These are phyloP conservation scores for Agriopis marginaria DNA, from an alignment of 2,888 invertebrate genomes.

Conservation along the genomic window DNA sequence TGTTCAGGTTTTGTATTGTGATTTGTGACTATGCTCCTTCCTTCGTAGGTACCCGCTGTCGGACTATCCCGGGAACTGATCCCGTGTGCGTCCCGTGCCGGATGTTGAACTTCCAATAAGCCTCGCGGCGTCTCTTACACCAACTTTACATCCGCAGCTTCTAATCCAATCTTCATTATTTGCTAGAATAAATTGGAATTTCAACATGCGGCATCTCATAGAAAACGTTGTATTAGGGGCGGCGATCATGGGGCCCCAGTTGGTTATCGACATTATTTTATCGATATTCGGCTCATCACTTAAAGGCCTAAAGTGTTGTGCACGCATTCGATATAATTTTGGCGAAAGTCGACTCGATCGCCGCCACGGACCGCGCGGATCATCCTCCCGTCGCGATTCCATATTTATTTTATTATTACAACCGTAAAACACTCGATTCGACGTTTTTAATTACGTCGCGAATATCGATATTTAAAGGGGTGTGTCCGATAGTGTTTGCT, in stretches of 20 bases:
- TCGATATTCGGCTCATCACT: conserved; percentile 75
- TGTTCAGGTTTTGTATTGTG: conserved; percentile 77
- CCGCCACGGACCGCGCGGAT: conserved; percentile 75
- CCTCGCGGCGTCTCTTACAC: conserved; percentile 5
- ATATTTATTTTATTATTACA: conserved; percentile 59
- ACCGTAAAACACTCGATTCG: conserved; percentile 66
- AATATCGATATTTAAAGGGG: conserved; percentile 66
- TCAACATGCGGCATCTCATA: conserved; percentile 59
- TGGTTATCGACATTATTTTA: conserved; percentile 69
- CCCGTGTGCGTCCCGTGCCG: conserved; percentile 68
- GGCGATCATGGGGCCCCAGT: conserved; percentile 80
- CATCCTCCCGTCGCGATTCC: conserved; percentile 65
- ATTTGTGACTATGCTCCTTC: conserved; percentile 55
- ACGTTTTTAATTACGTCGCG: conserved; percentile 68
- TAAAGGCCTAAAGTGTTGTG: conserved; percentile 84
- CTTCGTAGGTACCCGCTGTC: conserved; percentile 64
- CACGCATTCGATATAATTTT: conserved; percentile 74
- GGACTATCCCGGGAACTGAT: conserved; percentile 70
- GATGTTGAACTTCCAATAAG: conserved; percentile 63
- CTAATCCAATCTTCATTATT: conserved; percentile 27
- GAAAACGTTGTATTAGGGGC: conserved; percentile 73
- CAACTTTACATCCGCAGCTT: conserved; percentile 15
- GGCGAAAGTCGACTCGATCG: conserved; percentile 72
- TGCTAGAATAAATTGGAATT: conserved; percentile 56
- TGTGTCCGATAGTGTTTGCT: conserved; percentile 82